Evolutionary conservation across 1,140 invertebrate species (phyloP), one percentile per base, ranked within the genome.

Genomic region (Calycopis cecrops): DNA sequence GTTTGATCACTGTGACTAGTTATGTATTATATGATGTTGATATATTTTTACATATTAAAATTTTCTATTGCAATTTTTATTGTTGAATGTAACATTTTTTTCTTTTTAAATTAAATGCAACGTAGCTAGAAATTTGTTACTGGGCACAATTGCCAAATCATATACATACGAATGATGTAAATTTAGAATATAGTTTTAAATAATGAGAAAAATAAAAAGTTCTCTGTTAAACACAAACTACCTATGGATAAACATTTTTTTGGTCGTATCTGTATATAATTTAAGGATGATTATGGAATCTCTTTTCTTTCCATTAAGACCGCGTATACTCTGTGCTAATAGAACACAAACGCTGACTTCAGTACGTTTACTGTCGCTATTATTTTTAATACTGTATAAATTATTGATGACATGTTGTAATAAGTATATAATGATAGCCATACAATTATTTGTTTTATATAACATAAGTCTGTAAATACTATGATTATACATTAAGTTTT

Each of bases 401-500:
- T 77, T 83, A 82, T 82, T 82, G 82, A 85, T 80, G 76, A 86
- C 79, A 79, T 80, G 73, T 80, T 84, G 74, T 84, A 81, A 77
- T 80, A 79, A 85, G 76, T 82, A 83, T 83, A 79, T 83, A 76
- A 79, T 82, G 67, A 81, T 86, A 86, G 78, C 83, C 80, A 86
- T 86, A 86, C 72, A 80, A 80, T 76, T 78, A 84, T 79, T 87
- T 87, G 81, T 85, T 87, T 87, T 85, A 82, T 87, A 85, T 83
- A 86, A 82, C 64, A 76, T 87, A 87, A 83, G 78, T 77, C 72
- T 87, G 83, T 87, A 87, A 87, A 87, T 87, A 87, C 71, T 76
- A 82, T 77, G 74, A 86, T 83, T 87, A 87, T 84, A 87, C 79
- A 84, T 87, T 87, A 87, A 87, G 81, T 87, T 87, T 87, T 87